These are phyloP conservation scores for Ophraella communa DNA, from an alignment of 2,888 invertebrate species.

Conservation along the genomic window DNA sequence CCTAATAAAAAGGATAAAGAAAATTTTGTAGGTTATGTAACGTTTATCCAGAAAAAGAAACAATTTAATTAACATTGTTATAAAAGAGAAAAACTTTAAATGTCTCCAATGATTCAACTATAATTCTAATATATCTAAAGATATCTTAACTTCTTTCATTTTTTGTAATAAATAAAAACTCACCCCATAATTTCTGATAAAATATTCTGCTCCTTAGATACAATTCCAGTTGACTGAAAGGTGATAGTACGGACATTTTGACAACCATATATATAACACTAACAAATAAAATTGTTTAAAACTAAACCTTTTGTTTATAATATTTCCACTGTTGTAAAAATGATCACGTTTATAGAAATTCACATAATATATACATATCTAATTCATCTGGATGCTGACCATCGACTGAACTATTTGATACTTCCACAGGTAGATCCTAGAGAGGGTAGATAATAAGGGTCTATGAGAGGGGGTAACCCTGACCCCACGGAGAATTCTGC, in stretches of 20 bases:
- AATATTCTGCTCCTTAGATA: constrained; percentile 51
- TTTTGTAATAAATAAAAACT: no score
- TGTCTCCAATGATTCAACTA: no score
- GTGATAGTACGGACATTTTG: constrained; percentile 22
- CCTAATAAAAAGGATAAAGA: constrained; percentile 20
- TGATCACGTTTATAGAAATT: background rate
- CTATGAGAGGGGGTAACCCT: constrained; percentile 35
- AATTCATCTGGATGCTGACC: constrained; percentile 41
- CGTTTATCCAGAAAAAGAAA: background rate
- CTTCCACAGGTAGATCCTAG: constrained; percentile 31
- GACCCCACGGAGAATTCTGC: constrained; percentile 37
- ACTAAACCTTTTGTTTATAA: background rate
- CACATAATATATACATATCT: constrained; percentile 15
- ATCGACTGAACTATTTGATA: constrained; percentile 40
- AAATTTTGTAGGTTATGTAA: background rate
- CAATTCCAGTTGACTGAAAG: constrained; percentile 46
- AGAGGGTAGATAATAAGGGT: constrained; percentile 29
- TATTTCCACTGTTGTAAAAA: background rate
- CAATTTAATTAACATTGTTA: no score
- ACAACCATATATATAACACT: background rate
- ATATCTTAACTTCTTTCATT: no score
- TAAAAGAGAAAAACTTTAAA: no score
- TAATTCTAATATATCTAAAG: no score
- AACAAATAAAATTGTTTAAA: background rate
- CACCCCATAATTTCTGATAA: constrained; percentile 49